Conservation (phyloP, 2,797 vertebrate genomes). For the Sciurus carolinensis region DNA sequence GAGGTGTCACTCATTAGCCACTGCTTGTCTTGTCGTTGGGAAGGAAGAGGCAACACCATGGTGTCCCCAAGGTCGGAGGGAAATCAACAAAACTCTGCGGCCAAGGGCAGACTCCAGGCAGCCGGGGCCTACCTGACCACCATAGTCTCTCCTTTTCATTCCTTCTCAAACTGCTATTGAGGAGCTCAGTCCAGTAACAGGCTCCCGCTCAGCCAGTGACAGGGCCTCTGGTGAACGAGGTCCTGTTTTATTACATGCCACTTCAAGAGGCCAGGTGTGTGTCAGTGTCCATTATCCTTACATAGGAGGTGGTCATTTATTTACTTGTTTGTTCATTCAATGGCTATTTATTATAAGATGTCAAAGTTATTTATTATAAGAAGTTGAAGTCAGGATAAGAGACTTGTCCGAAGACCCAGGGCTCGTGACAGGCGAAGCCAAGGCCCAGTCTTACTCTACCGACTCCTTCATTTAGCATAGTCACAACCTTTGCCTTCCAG, state of each 20-base stretch:
- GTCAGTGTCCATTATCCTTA: background rate
- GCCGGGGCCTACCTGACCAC: background rate
- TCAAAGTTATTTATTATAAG: background rate
- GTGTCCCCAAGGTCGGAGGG: conserved; percentile 32
- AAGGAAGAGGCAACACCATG: background rate
- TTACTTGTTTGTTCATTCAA: background rate
- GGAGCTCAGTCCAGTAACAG: background rate
- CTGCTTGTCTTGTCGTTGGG: background rate
- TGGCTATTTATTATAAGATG: conserved; percentile 32
- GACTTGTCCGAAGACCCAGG: background rate
- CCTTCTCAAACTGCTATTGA: background rate
- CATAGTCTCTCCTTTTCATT: background rate
- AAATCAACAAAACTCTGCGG: background rate
- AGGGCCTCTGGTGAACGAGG: background rate
- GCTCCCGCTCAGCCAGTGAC: background rate
- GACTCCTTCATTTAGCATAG: background rate
- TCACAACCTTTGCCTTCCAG: background rate
- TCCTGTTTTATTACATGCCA: background rate
- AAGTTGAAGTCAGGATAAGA: conserved; percentile 43
- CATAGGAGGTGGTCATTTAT: too few species aligned
- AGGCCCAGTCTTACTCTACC: background rate
- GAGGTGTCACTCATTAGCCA: conserved; percentile 41
- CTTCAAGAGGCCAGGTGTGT: background rate
- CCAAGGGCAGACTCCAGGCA: background rate
- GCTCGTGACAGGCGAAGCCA: background rate